Base-by-base conservation (phyloP, 2,888 invertebrate species). In the Euzophera pinguis region DNA sequence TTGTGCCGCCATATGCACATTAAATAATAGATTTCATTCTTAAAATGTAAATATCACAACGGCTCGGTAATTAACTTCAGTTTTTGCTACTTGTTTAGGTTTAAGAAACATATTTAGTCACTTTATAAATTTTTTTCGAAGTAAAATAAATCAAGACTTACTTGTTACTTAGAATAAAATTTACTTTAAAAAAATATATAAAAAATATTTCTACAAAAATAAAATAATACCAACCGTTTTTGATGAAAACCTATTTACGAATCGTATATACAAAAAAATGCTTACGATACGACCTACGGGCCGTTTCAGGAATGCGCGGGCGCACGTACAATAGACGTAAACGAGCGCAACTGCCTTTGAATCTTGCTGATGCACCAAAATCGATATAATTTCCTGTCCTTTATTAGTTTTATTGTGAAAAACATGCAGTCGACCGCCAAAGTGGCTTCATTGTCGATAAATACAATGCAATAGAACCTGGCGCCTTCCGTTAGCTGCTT, bases 401-500 rank as follows among this genome's bases (percentile, higher is more conserved):
- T 80, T 76, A 75, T 74, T 60, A 66, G 61, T 53, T 55, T 61
- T 62, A 47, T 52, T 55, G 56, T 70, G 71, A 76, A 78, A 78
- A 70, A 65, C 54, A 62, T 61, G 62, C 55, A 65, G 16, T 67
- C 60, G 48, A 64, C 75, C 81, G 84, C 77, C 82, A 78, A 81
- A 81, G 81, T 69, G 62, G 56, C 69, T 69, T 75, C 70, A 78
- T 77, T 78, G 76, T 78, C 65, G 62, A 75, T 82, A 84, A 80
- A 82, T 73, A 79, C 75, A 81, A 81, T 83, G 78, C 81, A 82
- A 76, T 81, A 63, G 72, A 69, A 79, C 70, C 74, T 81, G 88
- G 88, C 88, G 88, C 88, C 88, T 89, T 85, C 87, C 83, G 86
- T 84, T 83, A 77, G 69, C 64, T 62, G 62, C 63, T 64, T 75